Percentiles rank a stretch among this genome's conserved stretches.
Evolutionary conservation across 2,888 invertebrate genomes (phyloP).

Genomic region (Habrosyne pyritoides): DNA sequence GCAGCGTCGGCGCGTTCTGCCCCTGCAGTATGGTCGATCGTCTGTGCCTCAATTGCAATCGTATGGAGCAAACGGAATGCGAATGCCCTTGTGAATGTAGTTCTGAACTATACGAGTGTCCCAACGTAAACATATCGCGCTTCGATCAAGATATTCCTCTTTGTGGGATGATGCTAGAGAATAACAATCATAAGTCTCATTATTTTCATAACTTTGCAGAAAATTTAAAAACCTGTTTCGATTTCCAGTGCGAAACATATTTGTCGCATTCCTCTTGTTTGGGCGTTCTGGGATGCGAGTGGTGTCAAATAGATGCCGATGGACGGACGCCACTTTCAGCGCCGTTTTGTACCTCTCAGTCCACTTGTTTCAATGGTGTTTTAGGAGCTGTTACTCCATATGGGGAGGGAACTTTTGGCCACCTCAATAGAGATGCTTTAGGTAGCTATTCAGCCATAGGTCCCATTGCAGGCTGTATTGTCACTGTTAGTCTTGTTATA

Average conservation of each 20-base stretch:
- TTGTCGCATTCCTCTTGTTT: conserved; percentile 86
- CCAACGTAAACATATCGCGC: conserved; percentile 56
- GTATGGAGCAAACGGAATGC: conserved; percentile 97
- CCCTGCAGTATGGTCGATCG: conserved; percentile 96
- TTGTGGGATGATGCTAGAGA: conserved; percentile 76
- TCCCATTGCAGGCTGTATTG: conserved; percentile 93
- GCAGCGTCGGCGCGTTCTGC: conserved; percentile 93
- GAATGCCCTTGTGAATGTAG: conserved; percentile 97
- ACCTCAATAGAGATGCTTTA: conserved; percentile 72
- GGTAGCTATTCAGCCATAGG: conserved; percentile 90
- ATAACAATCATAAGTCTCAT: conserved; percentile 76
- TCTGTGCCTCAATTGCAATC: conserved; percentile 94
- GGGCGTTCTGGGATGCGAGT: conserved; percentile 93
- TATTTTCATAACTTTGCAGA: conserved; percentile 79
- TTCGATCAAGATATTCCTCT: conserved; percentile 64
- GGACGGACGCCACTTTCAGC: conserved; percentile 86
- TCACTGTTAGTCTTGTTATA: conserved; percentile 91
- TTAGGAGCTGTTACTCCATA: conserved; percentile 93
- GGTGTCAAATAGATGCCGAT: conserved; percentile 93
- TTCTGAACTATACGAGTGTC: conserved; percentile 72
- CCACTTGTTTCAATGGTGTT: conserved; percentile 93
- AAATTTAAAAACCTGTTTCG: conserved; percentile 86
- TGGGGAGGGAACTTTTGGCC: conserved; percentile 86
- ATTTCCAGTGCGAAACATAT: conserved; percentile 87
- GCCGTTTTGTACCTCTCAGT: conserved; percentile 92